Percentiles rank a stretch among this genome's conserved stretches.
Conservation (phyloP, 1,140 invertebrate species). For the Phenacoccus solenopsis region DNA sequence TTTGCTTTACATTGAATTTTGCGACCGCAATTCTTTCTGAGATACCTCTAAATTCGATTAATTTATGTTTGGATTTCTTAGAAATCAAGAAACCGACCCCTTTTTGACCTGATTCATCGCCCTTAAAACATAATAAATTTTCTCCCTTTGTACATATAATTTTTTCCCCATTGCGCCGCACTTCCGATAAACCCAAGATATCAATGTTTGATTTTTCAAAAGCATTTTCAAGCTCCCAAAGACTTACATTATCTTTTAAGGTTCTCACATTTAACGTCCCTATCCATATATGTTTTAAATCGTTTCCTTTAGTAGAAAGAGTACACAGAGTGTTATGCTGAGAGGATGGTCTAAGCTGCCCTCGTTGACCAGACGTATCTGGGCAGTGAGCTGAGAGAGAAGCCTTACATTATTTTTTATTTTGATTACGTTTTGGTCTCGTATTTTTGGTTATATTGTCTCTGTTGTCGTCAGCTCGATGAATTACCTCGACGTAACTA, state of each 20-base stretch:
- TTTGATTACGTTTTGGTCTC: no score
- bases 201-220: not conserved
- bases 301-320: no score
- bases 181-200: slow-evolving; percentile 6
- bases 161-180: not conserved
- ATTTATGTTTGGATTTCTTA: not conserved
- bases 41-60: not conserved
- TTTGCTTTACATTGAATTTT: not conserved
- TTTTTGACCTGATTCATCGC: not conserved
- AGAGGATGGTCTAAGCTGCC: no score
- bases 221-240: not conserved
- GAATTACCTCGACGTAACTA: no score
- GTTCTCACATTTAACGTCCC: not conserved
- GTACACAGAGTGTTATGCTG: no score
- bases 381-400: no score
- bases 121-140: not conserved
- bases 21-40: not conserved
- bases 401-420: no score
- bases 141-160: not conserved
- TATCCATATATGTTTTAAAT: no score
- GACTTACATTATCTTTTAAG: not conserved
- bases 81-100: not conserved
- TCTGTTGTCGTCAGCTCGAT: no score
- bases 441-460: no score
- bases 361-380: no score